A percentile compares a stretch with the other conserved stretches of the same genome.
Evolutionary conservation across 2,888 invertebrate genomes (phyloP).

Genomic region (Apomyelois bistriatella): DNA sequence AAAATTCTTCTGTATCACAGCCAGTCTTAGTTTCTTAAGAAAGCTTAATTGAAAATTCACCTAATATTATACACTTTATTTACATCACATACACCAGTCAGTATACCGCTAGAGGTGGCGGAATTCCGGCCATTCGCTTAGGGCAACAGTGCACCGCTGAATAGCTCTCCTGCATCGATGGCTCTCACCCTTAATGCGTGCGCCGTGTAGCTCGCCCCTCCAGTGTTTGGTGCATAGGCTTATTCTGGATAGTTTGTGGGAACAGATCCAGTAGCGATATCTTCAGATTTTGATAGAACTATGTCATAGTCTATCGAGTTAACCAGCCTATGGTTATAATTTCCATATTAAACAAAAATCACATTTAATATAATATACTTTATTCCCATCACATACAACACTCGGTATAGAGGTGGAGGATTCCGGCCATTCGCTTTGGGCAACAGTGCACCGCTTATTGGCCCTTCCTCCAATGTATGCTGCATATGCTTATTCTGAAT

Average conservation of each 20-base stretch:
- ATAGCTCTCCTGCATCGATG: slow-evolving; percentile 6
- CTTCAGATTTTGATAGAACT: too few species aligned
- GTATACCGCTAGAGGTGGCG: neutral
- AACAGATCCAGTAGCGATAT: too few species aligned
- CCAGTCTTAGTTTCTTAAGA: too few species aligned
- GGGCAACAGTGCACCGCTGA: neutral
- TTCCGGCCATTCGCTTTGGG: neutral
- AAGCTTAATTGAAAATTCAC: too few species aligned
- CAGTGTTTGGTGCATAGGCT: slow-evolving; percentile 30
- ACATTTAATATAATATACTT: too few species aligned
- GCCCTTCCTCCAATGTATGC: slow-evolving; percentile 30
- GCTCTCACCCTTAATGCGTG: slow-evolving; percentile 36
- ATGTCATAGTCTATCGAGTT: too few species aligned
- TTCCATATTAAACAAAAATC: too few species aligned
- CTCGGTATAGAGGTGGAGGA: neutral
- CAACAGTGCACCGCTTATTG: neutral
- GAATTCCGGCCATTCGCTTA: neutral
- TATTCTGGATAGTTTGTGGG: slow-evolving; percentile 22
- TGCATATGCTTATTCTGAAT: slow-evolving; percentile 25
- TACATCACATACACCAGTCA: neutral
- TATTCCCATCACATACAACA: neutral
- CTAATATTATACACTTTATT: too few species aligned
- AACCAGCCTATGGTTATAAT: too few species aligned
- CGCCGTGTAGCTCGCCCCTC: slow-evolving; percentile 32
- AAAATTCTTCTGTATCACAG: too few species aligned